Percentiles rank a stretch among this genome's conserved stretches.
Conservation (phyloP, 2,888 invertebrate genomes). For the Philereme vetulata region DNA sequence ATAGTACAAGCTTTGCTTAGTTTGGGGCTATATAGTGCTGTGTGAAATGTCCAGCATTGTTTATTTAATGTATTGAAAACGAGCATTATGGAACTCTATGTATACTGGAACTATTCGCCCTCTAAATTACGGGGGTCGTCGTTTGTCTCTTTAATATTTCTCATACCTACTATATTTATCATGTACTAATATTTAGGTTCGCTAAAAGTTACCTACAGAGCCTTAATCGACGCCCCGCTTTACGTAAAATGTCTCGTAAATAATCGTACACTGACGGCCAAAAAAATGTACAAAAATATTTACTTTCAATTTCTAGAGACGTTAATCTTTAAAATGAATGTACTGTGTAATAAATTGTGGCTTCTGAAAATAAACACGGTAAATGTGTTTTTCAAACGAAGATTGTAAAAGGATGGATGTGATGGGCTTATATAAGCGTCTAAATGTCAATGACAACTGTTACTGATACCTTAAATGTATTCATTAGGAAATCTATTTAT, state of each 20-base stretch:
- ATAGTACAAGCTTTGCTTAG: no score
- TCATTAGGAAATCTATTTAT: no score
- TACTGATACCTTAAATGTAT: background rate
- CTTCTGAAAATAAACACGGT: slow-evolving; percentile 12
- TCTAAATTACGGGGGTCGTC: no score
- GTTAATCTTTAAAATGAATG: slow-evolving; percentile 53
- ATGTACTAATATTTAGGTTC: background rate
- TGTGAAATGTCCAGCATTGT: no score
- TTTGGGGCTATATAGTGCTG: no score
- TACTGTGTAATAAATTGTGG: slow-evolving; percentile 28
- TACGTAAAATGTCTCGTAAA: slow-evolving; percentile 44
- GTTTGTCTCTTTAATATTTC: no score
- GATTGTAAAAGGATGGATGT: background rate
- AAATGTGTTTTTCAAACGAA: slow-evolving; percentile 5
- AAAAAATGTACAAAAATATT: slow-evolving; percentile 53
- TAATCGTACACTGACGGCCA: slow-evolving; percentile 45
- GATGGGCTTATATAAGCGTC: background rate
- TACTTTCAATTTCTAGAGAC: slow-evolving; percentile 58
- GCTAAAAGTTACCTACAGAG: slow-evolving; percentile 9
- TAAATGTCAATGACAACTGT: background rate
- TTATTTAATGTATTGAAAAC: no score
- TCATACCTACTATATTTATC: background rate
- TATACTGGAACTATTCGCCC: no score
- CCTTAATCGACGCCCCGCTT: slow-evolving; percentile 47
- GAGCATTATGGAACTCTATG: no score